A percentile compares a stretch with the other conserved stretches of the same genome.
These are phyloP conservation scores for Dendrolimus pini DNA, from an alignment of 2,888 invertebrate species.

Conservation along the genomic window DNA sequence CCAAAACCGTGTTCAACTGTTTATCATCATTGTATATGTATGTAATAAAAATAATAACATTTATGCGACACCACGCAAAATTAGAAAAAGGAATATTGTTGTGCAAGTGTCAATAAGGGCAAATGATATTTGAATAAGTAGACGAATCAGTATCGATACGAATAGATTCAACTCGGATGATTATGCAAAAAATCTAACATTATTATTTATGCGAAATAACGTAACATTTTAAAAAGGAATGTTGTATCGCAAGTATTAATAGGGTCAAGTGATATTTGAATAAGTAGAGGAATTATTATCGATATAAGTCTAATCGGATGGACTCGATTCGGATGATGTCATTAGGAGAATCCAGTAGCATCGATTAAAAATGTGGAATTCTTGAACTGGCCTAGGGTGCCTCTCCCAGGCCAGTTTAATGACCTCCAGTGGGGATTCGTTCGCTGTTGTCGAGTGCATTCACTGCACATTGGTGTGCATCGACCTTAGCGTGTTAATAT, in stretches of 20 bases:
- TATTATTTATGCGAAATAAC: background rate
- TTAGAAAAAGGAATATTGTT: background rate
- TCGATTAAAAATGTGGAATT: background rate
- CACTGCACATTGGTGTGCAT: slow-evolving; percentile 15
- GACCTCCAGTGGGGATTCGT: slow-evolving; percentile 22
- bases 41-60: too few relatives aligned
- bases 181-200: too few relatives aligned
- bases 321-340: background rate
- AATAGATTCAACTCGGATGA: background rate
- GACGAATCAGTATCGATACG: background rate
- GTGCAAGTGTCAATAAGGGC: background rate
- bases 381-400: background rate
- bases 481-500: slow-evolving; percentile 4
- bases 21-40: too few relatives aligned
- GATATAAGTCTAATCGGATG: background rate
- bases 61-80: too few relatives aligned
- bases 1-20: too few relatives aligned
- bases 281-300: background rate
- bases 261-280: background rate
- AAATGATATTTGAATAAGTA: background rate
- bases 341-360: background rate
- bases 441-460: slow-evolving; percentile 20
- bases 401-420: slow-evolving; percentile 14
- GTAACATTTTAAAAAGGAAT: background rate
- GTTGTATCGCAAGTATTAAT: background rate